These are phyloP conservation scores for Xylophagus ater DNA, from an alignment of 2,888 invertebrate species.

Conservation along the genomic window DNA sequence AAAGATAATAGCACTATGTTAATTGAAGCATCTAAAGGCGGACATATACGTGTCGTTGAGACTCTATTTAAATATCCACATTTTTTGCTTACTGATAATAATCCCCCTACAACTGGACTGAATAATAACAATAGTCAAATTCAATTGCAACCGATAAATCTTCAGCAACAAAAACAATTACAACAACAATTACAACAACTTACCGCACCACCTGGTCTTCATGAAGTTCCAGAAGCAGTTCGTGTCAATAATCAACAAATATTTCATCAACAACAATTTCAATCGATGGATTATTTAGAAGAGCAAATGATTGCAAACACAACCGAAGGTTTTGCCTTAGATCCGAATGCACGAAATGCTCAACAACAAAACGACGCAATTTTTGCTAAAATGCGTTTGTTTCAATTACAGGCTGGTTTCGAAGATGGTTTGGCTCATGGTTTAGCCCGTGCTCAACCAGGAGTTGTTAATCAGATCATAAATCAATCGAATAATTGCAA, in stretches of 20 bases:
- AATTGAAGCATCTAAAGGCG: conserved; percentile 96
- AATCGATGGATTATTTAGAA: conserved; percentile 29
- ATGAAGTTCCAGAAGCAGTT: conserved; percentile 49
- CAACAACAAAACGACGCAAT: conserved; percentile 36
- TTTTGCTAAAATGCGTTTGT: conserved; percentile 37
- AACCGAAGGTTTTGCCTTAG: conserved; percentile 34
- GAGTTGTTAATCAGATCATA: conserved; percentile 21
- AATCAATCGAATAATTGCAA: conserved; percentile 13
- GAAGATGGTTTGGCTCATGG: conserved; percentile 31
- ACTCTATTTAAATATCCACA: conserved; percentile 89
- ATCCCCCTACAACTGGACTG: conserved; percentile 26
- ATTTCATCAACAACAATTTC: conserved; percentile 33
- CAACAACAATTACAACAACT: conserved; percentile 39
- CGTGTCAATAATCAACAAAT: conserved; percentile 44
- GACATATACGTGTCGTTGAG: conserved; percentile 92
- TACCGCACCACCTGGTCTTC: conserved; percentile 41
- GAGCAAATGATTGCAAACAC: conserved; percentile 28
- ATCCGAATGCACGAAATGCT: conserved; percentile 31
- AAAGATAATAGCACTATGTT: conserved; percentile 98
- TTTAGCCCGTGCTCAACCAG: conserved; percentile 20
- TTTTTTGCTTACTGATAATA: conserved; percentile 53
- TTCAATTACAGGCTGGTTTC: conserved; percentile 38
- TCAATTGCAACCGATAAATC: conserved; percentile 27
- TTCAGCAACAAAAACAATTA: conserved; percentile 38
- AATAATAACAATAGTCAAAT: conserved; percentile 25